Evolutionary conservation across 2,888 invertebrate species (phyloP).

Genomic region (Pristionchus mayeri): DNA sequence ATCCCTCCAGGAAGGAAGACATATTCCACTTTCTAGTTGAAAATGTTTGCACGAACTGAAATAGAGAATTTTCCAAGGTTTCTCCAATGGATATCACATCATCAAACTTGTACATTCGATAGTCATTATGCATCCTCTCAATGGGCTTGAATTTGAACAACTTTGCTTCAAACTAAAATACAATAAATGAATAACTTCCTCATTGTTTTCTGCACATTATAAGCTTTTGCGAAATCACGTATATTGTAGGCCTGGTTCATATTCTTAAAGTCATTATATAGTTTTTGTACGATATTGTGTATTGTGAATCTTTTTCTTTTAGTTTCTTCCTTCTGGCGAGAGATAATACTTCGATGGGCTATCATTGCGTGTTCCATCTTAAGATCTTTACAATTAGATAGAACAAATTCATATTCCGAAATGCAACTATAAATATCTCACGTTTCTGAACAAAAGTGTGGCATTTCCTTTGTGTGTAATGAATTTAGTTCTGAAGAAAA

Average conservation of each 20-base stretch:
- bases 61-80: neutral
- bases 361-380: neutral
- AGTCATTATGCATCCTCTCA: neutral
- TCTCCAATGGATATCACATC: neutral
- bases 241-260: too few relatives aligned
- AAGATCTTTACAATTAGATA: neutral
- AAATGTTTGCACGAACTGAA: neutral
- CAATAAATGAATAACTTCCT: too few relatives aligned
- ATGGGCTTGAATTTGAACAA: neutral
- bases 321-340: neutral
- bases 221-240: too few relatives aligned
- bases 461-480: neutral
- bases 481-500: neutral
- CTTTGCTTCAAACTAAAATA: conserved; percentile 3
- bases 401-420: neutral
- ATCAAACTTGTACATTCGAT: neutral
- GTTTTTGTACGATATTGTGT: neutral
- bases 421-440: neutral
- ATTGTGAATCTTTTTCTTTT: neutral
- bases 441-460: neutral
- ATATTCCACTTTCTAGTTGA: neutral
- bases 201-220: too few relatives aligned
- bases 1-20: neutral
- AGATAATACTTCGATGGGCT: neutral
- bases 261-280: too few relatives aligned